Evolutionary conservation across 2,797 vertebrate species (phyloP).

Genomic region (Tiaroga cobitis): DNA sequence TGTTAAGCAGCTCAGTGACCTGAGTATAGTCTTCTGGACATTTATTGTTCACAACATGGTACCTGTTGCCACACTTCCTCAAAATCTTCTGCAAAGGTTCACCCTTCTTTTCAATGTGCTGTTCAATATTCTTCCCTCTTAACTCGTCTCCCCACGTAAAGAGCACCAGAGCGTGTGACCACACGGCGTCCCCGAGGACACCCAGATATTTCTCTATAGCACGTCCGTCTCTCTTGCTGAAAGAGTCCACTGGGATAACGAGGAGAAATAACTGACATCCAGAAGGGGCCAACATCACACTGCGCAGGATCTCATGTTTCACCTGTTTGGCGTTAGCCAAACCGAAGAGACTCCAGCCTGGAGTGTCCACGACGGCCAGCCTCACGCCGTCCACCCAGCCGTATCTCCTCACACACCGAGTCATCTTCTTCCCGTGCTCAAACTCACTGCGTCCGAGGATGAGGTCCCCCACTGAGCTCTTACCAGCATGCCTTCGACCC

Average conservation of each 20-base stretch:
- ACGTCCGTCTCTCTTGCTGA: slow-evolving; percentile 58
- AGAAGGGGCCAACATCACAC: slow-evolving; percentile 45
- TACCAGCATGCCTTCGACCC: slow-evolving; percentile 67
- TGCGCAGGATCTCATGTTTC: slow-evolving; percentile 54
- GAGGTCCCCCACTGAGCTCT: slow-evolving; percentile 65
- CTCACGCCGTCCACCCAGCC: slow-evolving; percentile 45
- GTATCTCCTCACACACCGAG: slow-evolving; percentile 3
- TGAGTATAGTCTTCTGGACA: slow-evolving; percentile 33
- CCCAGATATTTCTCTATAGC: slow-evolving; percentile 59
- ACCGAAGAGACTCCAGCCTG: slow-evolving; percentile 68
- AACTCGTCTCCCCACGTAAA: slow-evolving; percentile 66
- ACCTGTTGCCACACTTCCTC: slow-evolving; percentile 57
- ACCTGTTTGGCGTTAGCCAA: slow-evolving; percentile 55
- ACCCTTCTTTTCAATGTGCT: slow-evolving; percentile 54
- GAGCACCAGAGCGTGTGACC: slow-evolving; percentile 61
- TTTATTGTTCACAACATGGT: slow-evolving; percentile 57
- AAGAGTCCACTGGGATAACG: slow-evolving; percentile 63
- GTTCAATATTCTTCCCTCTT: slow-evolving; percentile 52
- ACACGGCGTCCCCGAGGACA: slow-evolving; percentile 52
- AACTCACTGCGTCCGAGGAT: slow-evolving; percentile 63
- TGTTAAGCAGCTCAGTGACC: slow-evolving; percentile 58
- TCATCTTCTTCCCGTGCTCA: slow-evolving; percentile 49
- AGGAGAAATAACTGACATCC: slow-evolving; percentile 60
- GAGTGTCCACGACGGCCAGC: slow-evolving; percentile 66
- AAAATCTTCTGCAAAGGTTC: slow-evolving; percentile 61